Evolutionary conservation across 1,140 invertebrate genomes (phyloP).

Genomic region (Eciton burchellii): DNA sequence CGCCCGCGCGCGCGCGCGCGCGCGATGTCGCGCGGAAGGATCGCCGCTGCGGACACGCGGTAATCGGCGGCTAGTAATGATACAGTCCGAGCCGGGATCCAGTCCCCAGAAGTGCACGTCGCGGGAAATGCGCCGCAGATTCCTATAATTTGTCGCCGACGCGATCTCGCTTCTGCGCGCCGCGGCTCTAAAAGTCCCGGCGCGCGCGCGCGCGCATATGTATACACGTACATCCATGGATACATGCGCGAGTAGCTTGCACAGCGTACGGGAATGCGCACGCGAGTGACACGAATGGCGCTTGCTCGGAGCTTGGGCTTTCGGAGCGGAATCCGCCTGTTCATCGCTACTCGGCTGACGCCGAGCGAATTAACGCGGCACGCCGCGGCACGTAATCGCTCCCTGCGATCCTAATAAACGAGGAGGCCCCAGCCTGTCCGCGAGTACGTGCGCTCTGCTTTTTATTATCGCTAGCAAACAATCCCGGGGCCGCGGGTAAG

Average conservation of each 20-base stretch:
- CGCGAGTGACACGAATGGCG: too few species aligned
- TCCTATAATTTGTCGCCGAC: conserved; percentile 45
- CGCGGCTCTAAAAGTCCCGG: background rate
- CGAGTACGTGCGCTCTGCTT: too few species aligned
- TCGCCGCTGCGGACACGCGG: background rate
- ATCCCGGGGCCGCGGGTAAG: too few species aligned
- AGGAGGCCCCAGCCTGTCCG: too few species aligned
- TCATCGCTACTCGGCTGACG: too few species aligned
- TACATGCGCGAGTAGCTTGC: conserved; percentile 14
- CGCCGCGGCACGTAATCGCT: too few species aligned
- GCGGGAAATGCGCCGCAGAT: conserved; percentile 34
- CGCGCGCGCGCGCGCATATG: background rate
- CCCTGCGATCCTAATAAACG: too few species aligned
- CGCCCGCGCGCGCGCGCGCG: background rate
- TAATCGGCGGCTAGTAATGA: conserved; percentile 49
- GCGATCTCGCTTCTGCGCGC: conserved; percentile 22
- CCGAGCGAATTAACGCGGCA: too few species aligned
- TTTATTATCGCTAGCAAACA: too few species aligned
- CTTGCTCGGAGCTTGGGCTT: too few species aligned
- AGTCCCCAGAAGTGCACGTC: conserved; percentile 4
- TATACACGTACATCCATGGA: too few species aligned
- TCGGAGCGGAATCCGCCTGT: too few species aligned
- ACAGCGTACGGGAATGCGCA: background rate
- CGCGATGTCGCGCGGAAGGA: conserved; percentile 39
- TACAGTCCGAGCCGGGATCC: conserved; percentile 2